Conservation (phyloP, 37 sponge, comb jelly and placozoan genomes). For the Crambe crambe region DNA sequence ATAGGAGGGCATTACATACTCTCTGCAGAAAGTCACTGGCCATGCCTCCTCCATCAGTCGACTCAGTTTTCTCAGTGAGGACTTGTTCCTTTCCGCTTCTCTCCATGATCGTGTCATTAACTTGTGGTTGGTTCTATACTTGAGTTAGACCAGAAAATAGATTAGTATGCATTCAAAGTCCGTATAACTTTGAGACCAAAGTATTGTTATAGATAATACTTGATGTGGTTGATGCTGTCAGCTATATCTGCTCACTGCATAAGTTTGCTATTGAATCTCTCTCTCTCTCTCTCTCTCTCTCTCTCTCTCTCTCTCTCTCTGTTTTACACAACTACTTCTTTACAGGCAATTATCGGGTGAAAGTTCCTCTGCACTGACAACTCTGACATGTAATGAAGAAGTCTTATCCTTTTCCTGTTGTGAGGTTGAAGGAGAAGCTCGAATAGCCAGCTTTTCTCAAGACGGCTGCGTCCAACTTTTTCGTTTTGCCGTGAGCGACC, state of each 20-base stretch:
- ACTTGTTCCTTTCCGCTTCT: constrained; percentile 22
- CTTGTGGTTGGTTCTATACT: constrained; percentile 8
- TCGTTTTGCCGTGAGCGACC: constrained; percentile 18
- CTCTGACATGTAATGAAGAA: constrained; percentile 35
- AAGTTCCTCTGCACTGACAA: neutral
- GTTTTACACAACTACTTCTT: neutral
- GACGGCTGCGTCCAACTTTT: constrained; percentile 23
- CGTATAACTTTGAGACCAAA: too few relatives aligned
- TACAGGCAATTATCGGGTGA: neutral
- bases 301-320: neutral
- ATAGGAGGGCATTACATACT: neutral
- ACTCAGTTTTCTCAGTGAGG: neutral
- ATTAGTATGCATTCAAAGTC: too few relatives aligned
- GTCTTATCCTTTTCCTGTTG: neutral
- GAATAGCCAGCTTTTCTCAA: constrained; percentile 6
- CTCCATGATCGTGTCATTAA: constrained; percentile 15
- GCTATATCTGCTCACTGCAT: too few relatives aligned
- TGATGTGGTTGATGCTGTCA: too few relatives aligned
- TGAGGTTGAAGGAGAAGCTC: neutral
- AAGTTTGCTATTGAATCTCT: too few relatives aligned
- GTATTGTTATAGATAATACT: too few relatives aligned
- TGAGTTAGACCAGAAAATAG: too few relatives aligned
- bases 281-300: too few relatives aligned
- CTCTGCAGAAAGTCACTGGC: constrained; percentile 35
- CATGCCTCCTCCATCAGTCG: constrained; percentile 13